Evolutionary conservation across 2,888 invertebrate genomes (phyloP).

Genomic region (Macaria notata): DNA sequence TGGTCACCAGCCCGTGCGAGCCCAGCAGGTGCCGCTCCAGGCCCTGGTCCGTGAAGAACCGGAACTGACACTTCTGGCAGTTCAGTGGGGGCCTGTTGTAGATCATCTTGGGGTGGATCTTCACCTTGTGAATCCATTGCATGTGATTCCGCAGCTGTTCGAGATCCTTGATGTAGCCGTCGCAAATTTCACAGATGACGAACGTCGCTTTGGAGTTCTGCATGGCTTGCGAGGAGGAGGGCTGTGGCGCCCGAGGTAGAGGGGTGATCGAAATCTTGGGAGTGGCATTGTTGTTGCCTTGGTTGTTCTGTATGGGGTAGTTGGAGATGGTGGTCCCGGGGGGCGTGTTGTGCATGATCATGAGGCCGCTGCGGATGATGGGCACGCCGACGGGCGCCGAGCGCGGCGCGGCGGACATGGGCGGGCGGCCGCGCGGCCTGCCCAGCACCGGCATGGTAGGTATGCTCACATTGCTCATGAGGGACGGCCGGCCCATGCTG

Average conservation of each 20-base stretch:
- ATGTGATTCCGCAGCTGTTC: slow-evolving; percentile 97
- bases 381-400: slow-evolving; percentile 70
- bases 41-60: slow-evolving; percentile 98
- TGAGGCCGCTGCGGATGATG: slow-evolving; percentile 82
- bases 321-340: slow-evolving; percentile 68
- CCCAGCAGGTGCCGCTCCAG: slow-evolving; percentile 97
- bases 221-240: slow-evolving; percentile 63
- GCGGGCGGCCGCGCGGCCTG: slow-evolving; percentile 76
- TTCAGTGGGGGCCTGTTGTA: slow-evolving; percentile 96
- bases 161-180: slow-evolving; percentile 97
- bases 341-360: slow-evolving; percentile 85
- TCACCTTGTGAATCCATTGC: slow-evolving; percentile 99
- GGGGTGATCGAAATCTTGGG: slow-evolving; percentile 97
- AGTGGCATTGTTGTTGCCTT: slow-evolving; percentile 80
- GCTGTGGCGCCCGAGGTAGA: slow-evolving; percentile 86
- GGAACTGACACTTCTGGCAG: slow-evolving; percentile 97
- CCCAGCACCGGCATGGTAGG: slow-evolving; percentile 61
- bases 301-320: slow-evolving; percentile 68
- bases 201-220: slow-evolving; percentile 89
- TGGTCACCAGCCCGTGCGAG: slow-evolving; percentile 96
- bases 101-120: slow-evolving; percentile 98
- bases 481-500: slow-evolving; percentile 64
- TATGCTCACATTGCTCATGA: slow-evolving; percentile 50
- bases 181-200: slow-evolving; percentile 98
- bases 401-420: slow-evolving; percentile 57